Percentiles rank a stretch among this genome's conserved stretches.
Conservation (phyloP, 2,888 invertebrate genomes). For the Nemotelus pantherinus region DNA sequence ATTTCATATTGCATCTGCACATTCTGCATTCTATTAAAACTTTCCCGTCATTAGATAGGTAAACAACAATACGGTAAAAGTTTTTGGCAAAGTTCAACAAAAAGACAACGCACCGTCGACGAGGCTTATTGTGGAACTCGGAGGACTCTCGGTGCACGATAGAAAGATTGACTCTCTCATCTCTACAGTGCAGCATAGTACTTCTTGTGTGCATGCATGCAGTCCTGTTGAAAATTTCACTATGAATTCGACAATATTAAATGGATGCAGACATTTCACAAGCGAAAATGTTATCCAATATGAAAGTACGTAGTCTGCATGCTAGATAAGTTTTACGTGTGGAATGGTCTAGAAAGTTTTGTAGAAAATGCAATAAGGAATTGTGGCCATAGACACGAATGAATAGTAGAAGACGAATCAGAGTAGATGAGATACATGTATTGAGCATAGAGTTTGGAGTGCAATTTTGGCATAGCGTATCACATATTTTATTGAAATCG, state of each 20-base stretch:
- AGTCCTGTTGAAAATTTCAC: neutral
- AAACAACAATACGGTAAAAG: slow-evolving; percentile 15
- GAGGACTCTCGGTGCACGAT: no score
- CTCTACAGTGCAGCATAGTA: no score
- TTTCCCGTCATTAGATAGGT: slow-evolving; percentile 26
- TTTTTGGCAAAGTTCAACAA: slow-evolving; percentile 24
- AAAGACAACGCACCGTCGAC: neutral
- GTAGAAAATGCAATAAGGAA: slow-evolving; percentile 29
- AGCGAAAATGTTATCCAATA: slow-evolving; percentile 21
- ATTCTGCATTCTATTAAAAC: slow-evolving; percentile 5
- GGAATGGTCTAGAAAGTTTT: slow-evolving; percentile 36
- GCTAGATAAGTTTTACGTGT: slow-evolving; percentile 5
- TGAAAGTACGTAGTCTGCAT: slow-evolving; percentile 3
- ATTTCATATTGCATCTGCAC: neutral
- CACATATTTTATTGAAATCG: no score
- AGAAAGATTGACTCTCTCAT: no score
- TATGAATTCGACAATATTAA: neutral
- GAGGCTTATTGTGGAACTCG: no score
- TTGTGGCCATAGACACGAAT: neutral
- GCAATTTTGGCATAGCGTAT: no score
- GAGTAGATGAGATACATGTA: no score
- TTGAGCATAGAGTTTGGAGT: no score
- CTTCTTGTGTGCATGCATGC: no score
- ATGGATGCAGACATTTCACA: slow-evolving; percentile 7
- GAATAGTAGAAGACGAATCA: slow-evolving; percentile 1